Percentiles rank a stretch among this genome's conserved stretches.
phyloP scores from a whole-genome alignment of 2,888 invertebrate genomes.

The Dyspetes luteomarginatus region DNA sequence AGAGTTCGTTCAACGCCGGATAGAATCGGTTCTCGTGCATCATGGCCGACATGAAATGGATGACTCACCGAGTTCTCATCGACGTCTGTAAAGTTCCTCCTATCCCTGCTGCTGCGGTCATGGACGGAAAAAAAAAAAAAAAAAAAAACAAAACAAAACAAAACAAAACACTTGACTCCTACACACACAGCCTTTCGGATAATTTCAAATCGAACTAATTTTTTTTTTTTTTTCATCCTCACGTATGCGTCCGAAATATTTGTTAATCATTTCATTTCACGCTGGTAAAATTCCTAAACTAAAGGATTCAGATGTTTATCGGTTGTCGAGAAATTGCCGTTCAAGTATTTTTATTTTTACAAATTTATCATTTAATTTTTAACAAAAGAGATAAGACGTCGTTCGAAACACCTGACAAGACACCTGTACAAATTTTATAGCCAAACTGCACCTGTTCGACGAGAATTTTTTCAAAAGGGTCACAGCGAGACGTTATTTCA shows the following conservation, averaged over 20 bases:
- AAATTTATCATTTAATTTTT: too few species aligned
- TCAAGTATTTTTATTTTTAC: too few species aligned
- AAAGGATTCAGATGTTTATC: too few species aligned
- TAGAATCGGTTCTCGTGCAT: constrained; percentile 39
- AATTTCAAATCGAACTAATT: too few species aligned
- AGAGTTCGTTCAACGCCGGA: constrained; percentile 40
- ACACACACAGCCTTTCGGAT: too few species aligned
- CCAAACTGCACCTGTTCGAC: constrained; percentile 56
- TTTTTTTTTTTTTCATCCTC: too few species aligned
- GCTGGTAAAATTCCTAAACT: too few species aligned
- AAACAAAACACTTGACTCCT: too few species aligned
- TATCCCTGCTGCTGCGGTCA: not conserved
- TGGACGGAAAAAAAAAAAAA: not conserved
- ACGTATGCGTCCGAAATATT: too few species aligned
- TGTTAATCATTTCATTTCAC: too few species aligned
- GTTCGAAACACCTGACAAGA: constrained; percentile 57
- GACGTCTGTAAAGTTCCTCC: constrained; percentile 15
- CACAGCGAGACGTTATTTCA: not conserved
- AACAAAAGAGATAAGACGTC: constrained; percentile 24
- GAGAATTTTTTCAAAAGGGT: constrained; percentile 45
- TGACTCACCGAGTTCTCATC: constrained; percentile 45
- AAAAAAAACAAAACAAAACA: constrained; percentile 8
- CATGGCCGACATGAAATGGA: constrained; percentile 16
- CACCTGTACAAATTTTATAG: constrained; percentile 63
- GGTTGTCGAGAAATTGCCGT: too few species aligned